phyloP scores from a whole-genome alignment of 2,113 vertebrate species.

The Poeciliopsis turrubarensis region DNA sequence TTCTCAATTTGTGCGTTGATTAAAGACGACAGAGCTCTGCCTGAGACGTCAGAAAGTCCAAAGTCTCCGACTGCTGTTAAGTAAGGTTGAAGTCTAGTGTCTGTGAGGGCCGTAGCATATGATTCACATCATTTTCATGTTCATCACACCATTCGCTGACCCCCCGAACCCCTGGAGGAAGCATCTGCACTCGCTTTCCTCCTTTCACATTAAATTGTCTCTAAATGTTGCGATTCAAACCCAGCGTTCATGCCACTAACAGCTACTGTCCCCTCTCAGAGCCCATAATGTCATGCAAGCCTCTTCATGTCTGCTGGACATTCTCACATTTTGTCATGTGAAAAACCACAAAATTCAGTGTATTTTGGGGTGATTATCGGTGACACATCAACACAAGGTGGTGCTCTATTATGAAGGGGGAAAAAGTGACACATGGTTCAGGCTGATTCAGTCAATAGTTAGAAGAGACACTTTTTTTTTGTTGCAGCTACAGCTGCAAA shows the following conservation, averaged over 20 bases:
- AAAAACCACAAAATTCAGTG: not conserved
- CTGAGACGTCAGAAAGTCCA: not conserved
- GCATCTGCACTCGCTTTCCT: slow-evolving; percentile 33
- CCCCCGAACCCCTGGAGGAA: not conserved
- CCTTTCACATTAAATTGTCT: slow-evolving; percentile 29
- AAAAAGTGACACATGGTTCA: not conserved
- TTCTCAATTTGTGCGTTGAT: slow-evolving; percentile 4
- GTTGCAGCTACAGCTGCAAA: not conserved
- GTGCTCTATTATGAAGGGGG: not conserved
- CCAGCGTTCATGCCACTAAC: slow-evolving; percentile 13
- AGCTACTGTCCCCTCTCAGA: slow-evolving; percentile 1
- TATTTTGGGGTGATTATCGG: not conserved
- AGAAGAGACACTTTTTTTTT: not conserved
- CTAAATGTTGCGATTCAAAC: slow-evolving; percentile 11
- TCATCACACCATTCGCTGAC: slow-evolving; percentile 28
- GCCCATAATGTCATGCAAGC: not conserved
- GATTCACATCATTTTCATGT: slow-evolving; percentile 32
- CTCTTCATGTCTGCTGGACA: not conserved
- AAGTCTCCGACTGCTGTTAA: not conserved
- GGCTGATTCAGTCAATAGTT: not conserved
- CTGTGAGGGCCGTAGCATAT: slow-evolving; percentile 13
- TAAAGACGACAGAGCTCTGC: not conserved
- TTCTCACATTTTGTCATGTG: not conserved
- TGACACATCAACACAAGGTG: not conserved
- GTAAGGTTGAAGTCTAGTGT: slow-evolving; percentile 14